These are phyloP conservation scores for Poecile montanus DNA, from an alignment of 2,797 vertebrate species.

Conservation along the genomic window DNA sequence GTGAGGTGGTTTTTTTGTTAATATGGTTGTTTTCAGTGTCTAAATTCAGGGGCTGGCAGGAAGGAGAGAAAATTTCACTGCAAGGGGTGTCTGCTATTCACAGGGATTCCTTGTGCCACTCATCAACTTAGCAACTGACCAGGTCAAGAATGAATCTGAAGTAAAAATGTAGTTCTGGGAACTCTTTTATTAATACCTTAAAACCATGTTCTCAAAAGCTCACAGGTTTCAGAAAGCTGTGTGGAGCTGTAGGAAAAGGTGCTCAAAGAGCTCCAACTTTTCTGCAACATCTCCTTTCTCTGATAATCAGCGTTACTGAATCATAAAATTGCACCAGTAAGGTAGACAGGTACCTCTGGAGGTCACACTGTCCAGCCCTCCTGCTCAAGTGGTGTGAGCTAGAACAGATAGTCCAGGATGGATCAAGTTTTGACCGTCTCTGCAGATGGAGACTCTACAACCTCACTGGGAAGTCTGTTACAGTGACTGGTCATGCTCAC, in stretches of 20 bases:
- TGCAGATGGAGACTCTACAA: neutral
- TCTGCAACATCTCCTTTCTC: neutral
- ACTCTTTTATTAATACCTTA: conserved; percentile 8
- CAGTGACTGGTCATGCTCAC: neutral
- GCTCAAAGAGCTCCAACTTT: neutral
- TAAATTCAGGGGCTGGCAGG: neutral
- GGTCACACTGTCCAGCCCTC: neutral
- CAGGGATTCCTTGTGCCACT: neutral
- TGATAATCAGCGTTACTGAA: neutral
- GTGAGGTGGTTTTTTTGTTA: neutral
- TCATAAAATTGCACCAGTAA: neutral
- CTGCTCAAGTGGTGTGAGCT: neutral
- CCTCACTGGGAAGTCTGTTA: neutral
- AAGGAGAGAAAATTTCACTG: neutral
- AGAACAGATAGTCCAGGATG: neutral
- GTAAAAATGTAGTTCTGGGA: neutral
- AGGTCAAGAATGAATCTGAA: neutral
- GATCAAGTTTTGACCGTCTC: neutral
- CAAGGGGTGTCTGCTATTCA: neutral
- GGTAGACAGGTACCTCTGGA: neutral
- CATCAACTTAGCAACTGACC: neutral
- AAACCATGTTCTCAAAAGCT: neutral
- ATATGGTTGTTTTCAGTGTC: neutral
- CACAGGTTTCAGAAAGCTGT: neutral
- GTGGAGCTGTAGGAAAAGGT: neutral